These are phyloP conservation scores for Apostichopus japonicus DNA, from an alignment of 35 echinoderm and acorn worm genomes.

Conservation along the genomic window DNA sequence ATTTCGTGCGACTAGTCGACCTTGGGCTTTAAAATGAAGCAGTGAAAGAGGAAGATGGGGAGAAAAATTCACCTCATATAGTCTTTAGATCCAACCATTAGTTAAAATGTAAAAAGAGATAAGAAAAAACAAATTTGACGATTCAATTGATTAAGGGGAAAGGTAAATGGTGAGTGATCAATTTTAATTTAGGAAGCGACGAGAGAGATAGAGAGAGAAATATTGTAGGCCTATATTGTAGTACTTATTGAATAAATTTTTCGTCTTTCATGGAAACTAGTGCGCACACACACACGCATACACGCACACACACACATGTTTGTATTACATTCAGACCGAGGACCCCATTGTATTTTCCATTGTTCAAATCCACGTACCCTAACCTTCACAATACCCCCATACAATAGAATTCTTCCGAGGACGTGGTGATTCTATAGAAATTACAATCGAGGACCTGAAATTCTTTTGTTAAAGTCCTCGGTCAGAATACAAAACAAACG, in stretches of 20 bases:
- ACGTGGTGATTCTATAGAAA: no score
- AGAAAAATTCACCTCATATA: not conserved
- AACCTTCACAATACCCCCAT: no score
- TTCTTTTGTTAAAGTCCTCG: no score
- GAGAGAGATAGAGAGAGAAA: not conserved
- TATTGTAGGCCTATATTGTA: no score
- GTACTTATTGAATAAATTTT: no score
- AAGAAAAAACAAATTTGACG: not conserved
- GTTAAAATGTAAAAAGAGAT: slow-evolving; percentile 1
- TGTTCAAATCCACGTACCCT: no score
- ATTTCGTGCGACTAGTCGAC: slow-evolving; percentile 31
- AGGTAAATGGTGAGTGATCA: slow-evolving; percentile 11
- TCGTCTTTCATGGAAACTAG: not conserved
- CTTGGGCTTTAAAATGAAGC: slow-evolving; percentile 33
- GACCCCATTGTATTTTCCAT: no score
- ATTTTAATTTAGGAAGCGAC: not conserved
- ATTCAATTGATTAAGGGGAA: slow-evolving; percentile 43
- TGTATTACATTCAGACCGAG: no score
- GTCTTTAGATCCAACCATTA: not conserved
- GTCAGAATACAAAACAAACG: no score
- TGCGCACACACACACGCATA: not conserved
- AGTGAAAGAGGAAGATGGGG: not conserved
- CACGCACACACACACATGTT: not conserved
- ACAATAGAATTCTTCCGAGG: no score
- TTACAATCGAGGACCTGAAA: no score